Percentiles rank a stretch among this genome's conserved stretches.
These are phyloP conservation scores for Congeria kusceri DNA, from an alignment of 2,888 invertebrate species.

Conservation along the genomic window DNA sequence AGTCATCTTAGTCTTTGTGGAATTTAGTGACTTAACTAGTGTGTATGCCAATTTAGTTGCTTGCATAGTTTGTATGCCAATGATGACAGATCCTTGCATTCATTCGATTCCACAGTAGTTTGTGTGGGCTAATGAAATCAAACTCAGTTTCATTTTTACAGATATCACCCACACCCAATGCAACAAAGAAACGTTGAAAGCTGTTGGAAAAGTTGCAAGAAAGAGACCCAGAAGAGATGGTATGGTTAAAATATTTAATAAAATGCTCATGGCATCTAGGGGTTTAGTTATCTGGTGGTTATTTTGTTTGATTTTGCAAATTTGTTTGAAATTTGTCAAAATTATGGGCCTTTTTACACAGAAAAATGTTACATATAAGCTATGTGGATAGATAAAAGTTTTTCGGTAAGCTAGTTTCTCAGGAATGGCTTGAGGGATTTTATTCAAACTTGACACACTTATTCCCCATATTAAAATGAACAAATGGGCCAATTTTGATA, in stretches of 20 bases:
- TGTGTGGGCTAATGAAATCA: conserved; percentile 11
- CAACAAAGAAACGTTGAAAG: conserved; percentile 22
- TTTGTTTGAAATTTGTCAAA: too few relatives aligned
- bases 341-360: too few relatives aligned
- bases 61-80: too few relatives aligned
- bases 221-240: conserved; percentile 27
- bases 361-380: too few relatives aligned
- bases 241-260: conserved; percentile 20
- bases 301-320: conserved; percentile 17
- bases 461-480: conserved; percentile 14
- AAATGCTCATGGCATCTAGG: conserved; percentile 3
- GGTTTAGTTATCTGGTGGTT: conserved; percentile 19
- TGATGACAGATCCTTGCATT: too few relatives aligned
- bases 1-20: too few relatives aligned
- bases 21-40: too few relatives aligned
- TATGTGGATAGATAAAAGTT: background rate
- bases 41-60: too few relatives aligned
- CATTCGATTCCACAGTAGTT: too few relatives aligned
- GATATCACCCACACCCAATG: conserved; percentile 24
- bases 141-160: conserved; percentile 18
- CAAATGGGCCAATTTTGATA: too few relatives aligned
- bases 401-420: background rate
- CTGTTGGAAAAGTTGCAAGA: conserved; percentile 27
- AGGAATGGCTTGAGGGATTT: conserved; percentile 23
- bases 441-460: conserved; percentile 16